Evolutionary conservation across 2,113 vertebrate species (phyloP).

Genomic region (Poeciliopsis prolifica): DNA sequence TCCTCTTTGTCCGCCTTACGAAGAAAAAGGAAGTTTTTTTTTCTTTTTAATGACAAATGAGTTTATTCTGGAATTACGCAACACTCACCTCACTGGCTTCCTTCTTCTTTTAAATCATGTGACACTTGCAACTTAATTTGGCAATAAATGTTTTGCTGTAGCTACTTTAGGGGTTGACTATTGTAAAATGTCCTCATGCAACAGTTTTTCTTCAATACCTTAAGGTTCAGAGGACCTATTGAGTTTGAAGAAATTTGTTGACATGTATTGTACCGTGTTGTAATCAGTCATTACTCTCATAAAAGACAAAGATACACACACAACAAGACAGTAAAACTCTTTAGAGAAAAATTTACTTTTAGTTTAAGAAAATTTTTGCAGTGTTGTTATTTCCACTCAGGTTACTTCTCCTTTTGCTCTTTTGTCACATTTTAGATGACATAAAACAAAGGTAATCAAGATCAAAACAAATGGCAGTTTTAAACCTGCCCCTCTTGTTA

Average conservation of each 20-base stretch:
- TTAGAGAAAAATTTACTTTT: constrained; percentile 3
- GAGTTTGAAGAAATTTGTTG: neutral
- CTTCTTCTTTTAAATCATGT: constrained; percentile 50
- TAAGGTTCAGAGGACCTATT: neutral
- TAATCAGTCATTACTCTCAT: neutral
- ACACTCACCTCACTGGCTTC: constrained; percentile 19
- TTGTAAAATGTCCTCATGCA: too few species aligned
- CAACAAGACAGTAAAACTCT: neutral
- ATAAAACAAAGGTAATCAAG: neutral
- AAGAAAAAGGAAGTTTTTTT: constrained; percentile 65
- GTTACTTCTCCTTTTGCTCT: neutral
- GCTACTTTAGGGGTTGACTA: constrained; percentile 1
- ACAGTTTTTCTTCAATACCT: neutral
- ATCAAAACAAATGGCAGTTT: too few species aligned
- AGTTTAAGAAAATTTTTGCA: neutral
- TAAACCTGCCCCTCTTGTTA: too few species aligned
- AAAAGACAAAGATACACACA: neutral
- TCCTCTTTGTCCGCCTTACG: constrained; percentile 2
- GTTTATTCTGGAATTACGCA: constrained; percentile 67
- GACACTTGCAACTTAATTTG: constrained; percentile 14
- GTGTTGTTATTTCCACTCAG: neutral
- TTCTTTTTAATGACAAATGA: constrained; percentile 34
- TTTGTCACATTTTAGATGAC: neutral
- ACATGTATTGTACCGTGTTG: neutral
- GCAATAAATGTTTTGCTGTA: neutral